Conservation (phyloP, 2,797 vertebrate species). For the Karalla daura region DNA sequence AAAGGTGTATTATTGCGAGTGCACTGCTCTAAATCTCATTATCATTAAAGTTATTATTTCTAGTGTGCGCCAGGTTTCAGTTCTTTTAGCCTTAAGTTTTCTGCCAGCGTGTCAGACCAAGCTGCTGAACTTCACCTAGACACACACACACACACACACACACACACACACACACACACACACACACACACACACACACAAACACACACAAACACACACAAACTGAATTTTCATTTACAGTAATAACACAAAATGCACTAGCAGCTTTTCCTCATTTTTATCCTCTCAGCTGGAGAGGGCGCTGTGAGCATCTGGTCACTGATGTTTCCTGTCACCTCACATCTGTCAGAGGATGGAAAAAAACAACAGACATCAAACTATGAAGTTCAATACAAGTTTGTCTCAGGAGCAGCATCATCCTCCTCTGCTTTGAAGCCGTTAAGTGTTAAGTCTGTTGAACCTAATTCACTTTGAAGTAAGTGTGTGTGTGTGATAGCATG, state of each 20-base stretch:
- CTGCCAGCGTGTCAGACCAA: background rate
- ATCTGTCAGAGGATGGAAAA: slow-evolving; percentile 9
- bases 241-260: background rate
- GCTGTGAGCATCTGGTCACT: background rate
- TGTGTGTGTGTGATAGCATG: slow-evolving; percentile 15
- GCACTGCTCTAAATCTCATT: slow-evolving; percentile 49
- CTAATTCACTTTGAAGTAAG: slow-evolving; percentile 63
- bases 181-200: no score
- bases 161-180: no score
- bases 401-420: slow-evolving; percentile 49
- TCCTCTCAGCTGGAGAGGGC: background rate
- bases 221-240: background rate
- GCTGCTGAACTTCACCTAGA: background rate
- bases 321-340: background rate
- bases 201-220: no score
- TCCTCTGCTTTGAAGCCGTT: slow-evolving; percentile 59
- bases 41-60: slow-evolving; percentile 54
- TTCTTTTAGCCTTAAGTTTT: slow-evolving; percentile 16
- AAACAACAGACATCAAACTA: slow-evolving; percentile 33
- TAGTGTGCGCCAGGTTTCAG: slow-evolving; percentile 4
- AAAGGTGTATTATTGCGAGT: slow-evolving; percentile 46
- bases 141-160: no score
- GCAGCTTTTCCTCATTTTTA: background rate
- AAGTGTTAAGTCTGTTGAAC: slow-evolving; percentile 47
- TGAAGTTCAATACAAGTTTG: slow-evolving; percentile 52